A percentile compares a stretch with the other conserved stretches of the same genome.
phyloP scores from a whole-genome alignment of 2,888 invertebrate species.

The Micoletzkya japonica region DNA sequence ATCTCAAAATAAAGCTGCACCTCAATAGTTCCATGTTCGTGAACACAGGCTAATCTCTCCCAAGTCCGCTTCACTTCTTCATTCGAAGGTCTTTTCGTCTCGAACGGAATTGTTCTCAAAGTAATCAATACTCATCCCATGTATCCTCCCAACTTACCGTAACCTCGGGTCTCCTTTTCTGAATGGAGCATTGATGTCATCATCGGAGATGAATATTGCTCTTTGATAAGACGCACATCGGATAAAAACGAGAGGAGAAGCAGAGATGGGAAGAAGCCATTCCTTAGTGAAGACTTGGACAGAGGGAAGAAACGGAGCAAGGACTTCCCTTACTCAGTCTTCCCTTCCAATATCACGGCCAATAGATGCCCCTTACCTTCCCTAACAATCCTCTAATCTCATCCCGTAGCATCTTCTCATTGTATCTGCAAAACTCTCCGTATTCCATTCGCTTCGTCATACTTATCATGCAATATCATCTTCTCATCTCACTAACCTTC shows the following conservation, averaged over 20 bases:
- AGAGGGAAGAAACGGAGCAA: not conserved
- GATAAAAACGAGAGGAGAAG: slow-evolving; percentile 77
- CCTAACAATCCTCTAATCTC: slow-evolving; percentile 36
- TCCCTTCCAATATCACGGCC: not conserved
- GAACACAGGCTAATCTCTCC: slow-evolving; percentile 36
- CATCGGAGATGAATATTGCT: slow-evolving; percentile 62
- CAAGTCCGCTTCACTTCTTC: slow-evolving; percentile 78
- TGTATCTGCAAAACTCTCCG: slow-evolving; percentile 33
- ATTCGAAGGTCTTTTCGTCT: slow-evolving; percentile 80
- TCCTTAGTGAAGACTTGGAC: slow-evolving; percentile 63
- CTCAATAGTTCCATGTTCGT: slow-evolving; percentile 37
- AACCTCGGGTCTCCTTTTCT: slow-evolving; percentile 64
- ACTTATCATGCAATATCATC: not conserved
- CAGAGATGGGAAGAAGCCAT: slow-evolving; percentile 77
- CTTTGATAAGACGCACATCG: slow-evolving; percentile 78
- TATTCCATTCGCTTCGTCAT: not conserved
- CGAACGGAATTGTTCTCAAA: slow-evolving; percentile 75
- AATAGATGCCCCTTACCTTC: not conserved
- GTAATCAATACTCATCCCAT: not conserved
- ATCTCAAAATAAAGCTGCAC: slow-evolving; percentile 29
- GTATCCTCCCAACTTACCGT: slow-evolving; percentile 24
- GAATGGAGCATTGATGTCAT: slow-evolving; percentile 73
- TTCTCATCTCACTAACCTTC: slow-evolving; percentile 33
- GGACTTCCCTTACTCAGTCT: not conserved
- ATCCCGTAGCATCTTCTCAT: slow-evolving; percentile 41